Evolutionary conservation across 1,140 invertebrate genomes (phyloP).

Genomic region (Temnothorax longispinosus): DNA sequence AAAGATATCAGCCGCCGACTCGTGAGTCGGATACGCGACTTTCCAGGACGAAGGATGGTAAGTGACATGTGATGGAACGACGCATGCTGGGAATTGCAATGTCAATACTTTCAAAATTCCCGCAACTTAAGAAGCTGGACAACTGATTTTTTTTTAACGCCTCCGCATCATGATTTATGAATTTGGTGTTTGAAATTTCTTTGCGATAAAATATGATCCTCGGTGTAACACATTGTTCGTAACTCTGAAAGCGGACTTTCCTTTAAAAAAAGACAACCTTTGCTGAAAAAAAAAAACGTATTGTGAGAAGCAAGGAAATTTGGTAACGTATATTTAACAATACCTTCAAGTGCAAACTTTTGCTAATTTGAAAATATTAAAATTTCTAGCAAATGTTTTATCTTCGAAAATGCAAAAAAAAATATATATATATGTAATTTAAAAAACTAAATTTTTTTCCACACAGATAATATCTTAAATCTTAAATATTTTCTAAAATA

Average conservation of each 20-base stretch:
- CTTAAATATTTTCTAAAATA: background rate
- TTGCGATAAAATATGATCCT: conserved; percentile 35
- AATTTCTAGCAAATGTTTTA: background rate
- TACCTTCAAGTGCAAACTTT: background rate
- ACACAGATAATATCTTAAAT: background rate
- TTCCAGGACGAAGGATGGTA: conserved; percentile 2
- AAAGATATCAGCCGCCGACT: background rate
- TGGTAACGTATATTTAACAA: background rate
- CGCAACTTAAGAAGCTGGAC: conserved; percentile 13
- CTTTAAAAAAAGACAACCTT: background rate
- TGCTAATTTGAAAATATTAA: background rate
- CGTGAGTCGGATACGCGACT: background rate
- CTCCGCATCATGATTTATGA: conserved; percentile 41
- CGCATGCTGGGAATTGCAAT: conserved; percentile 1
- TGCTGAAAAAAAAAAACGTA: background rate
- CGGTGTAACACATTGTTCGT: conserved; percentile 10
- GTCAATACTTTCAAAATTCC: conserved; percentile 44
- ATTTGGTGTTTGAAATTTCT: conserved; percentile 30
- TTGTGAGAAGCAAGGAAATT: background rate
- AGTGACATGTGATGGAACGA: conserved; percentile 44
- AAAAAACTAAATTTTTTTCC: background rate
- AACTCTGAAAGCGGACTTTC: background rate
- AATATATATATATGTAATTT: background rate
- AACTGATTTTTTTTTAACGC: conserved; percentile 36
- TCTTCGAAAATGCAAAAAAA: background rate